Evolutionary conservation across 2,888 invertebrate genomes (phyloP).

Genomic region (Polydrusus tereticollis): DNA sequence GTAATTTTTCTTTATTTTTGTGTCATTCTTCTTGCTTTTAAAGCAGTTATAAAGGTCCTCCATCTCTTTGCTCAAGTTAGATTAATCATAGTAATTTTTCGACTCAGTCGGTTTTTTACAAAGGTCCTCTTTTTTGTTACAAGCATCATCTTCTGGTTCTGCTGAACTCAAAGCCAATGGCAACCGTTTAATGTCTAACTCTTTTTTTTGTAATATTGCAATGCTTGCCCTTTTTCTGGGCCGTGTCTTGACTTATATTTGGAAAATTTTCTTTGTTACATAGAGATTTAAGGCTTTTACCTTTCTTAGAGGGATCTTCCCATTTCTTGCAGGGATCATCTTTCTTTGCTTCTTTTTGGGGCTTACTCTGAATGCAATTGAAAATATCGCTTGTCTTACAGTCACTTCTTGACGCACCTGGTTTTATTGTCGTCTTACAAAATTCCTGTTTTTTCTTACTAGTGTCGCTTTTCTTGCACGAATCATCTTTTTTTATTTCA

Average conservation of each 20-base stretch:
- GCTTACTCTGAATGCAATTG: too few species aligned
- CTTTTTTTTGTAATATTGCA: not conserved
- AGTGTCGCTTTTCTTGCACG: conserved; percentile 43
- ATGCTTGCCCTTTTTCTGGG: not conserved
- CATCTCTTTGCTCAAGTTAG: conserved; percentile 28
- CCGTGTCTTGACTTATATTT: too few species aligned
- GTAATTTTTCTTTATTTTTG: conserved; percentile 42
- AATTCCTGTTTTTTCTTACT: conserved; percentile 48
- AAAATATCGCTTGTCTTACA: too few species aligned
- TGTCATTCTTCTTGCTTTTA: conserved; percentile 30
- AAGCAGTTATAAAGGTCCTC: conserved; percentile 42
- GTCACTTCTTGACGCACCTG: too few species aligned
- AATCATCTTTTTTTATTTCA: too few species aligned
- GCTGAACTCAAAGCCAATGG: not conserved
- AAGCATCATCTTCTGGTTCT: conserved; percentile 42
- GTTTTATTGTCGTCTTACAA: too few species aligned
- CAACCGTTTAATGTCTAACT: not conserved
- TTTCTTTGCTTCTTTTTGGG: too few species aligned
- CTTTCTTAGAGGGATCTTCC: conserved; percentile 32
- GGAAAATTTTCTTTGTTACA: too few species aligned
- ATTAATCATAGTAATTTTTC: too few species aligned
- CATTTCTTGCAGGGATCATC: conserved; percentile 47
- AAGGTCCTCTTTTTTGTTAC: conserved; percentile 45
- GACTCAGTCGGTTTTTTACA: conserved; percentile 37
- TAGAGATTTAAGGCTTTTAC: too few species aligned